Base-by-base conservation (phyloP, 2,888 invertebrate species). In the Pteria penguin region DNA sequence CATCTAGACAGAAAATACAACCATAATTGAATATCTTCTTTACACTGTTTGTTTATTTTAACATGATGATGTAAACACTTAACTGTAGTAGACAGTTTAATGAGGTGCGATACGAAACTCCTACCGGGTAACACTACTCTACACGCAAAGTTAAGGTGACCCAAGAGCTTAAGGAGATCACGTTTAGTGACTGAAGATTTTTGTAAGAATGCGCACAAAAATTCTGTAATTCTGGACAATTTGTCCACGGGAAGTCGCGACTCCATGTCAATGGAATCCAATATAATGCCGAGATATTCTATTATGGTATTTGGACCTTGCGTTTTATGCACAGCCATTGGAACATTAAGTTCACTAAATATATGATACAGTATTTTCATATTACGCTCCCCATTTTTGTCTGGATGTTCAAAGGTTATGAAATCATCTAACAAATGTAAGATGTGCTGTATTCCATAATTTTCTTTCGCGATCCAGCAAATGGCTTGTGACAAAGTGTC, bases 401-500 rank as follows among this genome's bases (percentile, higher is more conserved):
- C 4, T 36, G 45, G 45, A 18, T 57, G 22, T n/a, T 78, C 57
- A 29, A 74, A 63, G 0, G 77, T 77, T n/a, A 75, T 52, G 26
- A 78, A 75, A 58, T 75, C 75, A 68, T 75, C 75, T 5, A 78
- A 55, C 26, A 68, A 26, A 62, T 72, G 63, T 1, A 78, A 52
- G 24, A 78, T 68, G 33, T 67, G 32, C 1, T 58, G 1, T 14
- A 82, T 72, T 0, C 45, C 45, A 58, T 82, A 77, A 33, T 78
- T 79, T 27, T 73, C 22, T 32, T 31, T 29, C 4, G 81, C 78
- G 52, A 81, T 77, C 80, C 80, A 78, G 63, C 72, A 68, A 2
- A 80, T 52, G 26, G 80, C 78, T 45, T 55, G 22, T 11, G 80
- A 75, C 2, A 82, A 45, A 2, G 52, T 14, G 27, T 73, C 72